Percentiles rank a stretch among this genome's conserved stretches.
These are phyloP conservation scores for Tinamus major DNA, from an alignment of 2,797 vertebrate genomes.

Conservation along the genomic window DNA sequence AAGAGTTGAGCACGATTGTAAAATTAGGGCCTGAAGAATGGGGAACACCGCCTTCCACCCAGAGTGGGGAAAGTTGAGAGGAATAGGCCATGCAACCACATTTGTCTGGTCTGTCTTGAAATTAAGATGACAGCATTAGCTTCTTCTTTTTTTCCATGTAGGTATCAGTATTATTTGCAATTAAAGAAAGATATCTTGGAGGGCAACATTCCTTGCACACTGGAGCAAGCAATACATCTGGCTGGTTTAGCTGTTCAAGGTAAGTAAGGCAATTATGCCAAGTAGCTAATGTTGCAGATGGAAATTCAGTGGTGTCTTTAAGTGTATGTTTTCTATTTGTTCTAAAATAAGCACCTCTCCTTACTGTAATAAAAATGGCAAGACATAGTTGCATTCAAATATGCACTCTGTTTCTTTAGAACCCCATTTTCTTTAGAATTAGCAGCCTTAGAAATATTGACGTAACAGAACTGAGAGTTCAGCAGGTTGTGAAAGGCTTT, in stretches of 20 bases:
- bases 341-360: not conserved
- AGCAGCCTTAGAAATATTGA: not conserved
- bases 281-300: not conserved
- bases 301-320: not conserved
- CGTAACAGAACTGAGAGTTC: not conserved
- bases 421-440: not conserved
- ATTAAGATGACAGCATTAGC: not conserved
- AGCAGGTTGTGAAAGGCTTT: not conserved
- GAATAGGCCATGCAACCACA: not conserved
- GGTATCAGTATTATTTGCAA: conserved; percentile 99
- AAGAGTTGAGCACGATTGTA: not conserved
- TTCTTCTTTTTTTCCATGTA: conserved; percentile 57
- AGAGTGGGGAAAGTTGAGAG: not conserved
- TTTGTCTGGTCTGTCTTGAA: not conserved
- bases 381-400: not conserved
- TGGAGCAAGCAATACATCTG: conserved; percentile 94
- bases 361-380: not conserved
- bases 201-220: conserved; percentile 92
- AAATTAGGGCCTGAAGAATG: not conserved
- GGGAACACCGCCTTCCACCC: not conserved
- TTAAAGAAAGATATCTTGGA: conserved; percentile 98
- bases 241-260: conserved; percentile 98
- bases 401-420: not conserved
- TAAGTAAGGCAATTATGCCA: conserved; percentile 72
- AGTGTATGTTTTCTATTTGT: not conserved